Percentiles rank a stretch among this genome's conserved stretches.
These are phyloP conservation scores for Solea solea DNA, from an alignment of 2,113 vertebrate genomes.

Conservation along the genomic window DNA sequence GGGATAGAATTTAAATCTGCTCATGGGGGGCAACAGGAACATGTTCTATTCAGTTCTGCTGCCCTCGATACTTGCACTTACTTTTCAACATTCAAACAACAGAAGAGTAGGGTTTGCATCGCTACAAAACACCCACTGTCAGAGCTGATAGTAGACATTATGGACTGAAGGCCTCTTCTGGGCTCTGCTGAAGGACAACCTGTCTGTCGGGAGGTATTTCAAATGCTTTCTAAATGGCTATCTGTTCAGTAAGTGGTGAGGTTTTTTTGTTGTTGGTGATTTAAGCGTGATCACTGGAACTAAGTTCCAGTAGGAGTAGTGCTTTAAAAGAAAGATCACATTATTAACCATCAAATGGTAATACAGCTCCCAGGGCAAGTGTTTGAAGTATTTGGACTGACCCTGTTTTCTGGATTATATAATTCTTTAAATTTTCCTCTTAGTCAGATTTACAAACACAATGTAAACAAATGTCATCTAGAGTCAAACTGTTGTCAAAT, in stretches of 20 bases:
- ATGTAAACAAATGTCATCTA: too few relatives aligned
- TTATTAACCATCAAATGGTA: constrained; percentile 8
- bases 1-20: neutral
- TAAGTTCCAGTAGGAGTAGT: neutral
- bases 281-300: too few relatives aligned
- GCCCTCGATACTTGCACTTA: neutral
- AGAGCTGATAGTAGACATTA: neutral
- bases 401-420: too few relatives aligned
- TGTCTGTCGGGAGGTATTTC: neutral
- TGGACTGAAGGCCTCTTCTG: neutral
- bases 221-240: constrained; percentile 10
- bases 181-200: neutral
- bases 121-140: neutral
- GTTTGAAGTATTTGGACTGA: too few relatives aligned
- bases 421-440: neutral
- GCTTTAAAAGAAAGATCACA: constrained; percentile 10
- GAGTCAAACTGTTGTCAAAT: too few relatives aligned
- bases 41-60: neutral
- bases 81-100: neutral
- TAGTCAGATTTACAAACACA: neutral
- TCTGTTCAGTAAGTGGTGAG: constrained; percentile 1
- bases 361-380: neutral
- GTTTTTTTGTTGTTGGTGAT: too few relatives aligned
- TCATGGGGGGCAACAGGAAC: neutral
- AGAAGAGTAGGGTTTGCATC: neutral